Percentiles rank a stretch among this genome's conserved stretches.
phyloP scores from a whole-genome alignment of 2,888 invertebrate genomes.

The Phasia obesa region DNA sequence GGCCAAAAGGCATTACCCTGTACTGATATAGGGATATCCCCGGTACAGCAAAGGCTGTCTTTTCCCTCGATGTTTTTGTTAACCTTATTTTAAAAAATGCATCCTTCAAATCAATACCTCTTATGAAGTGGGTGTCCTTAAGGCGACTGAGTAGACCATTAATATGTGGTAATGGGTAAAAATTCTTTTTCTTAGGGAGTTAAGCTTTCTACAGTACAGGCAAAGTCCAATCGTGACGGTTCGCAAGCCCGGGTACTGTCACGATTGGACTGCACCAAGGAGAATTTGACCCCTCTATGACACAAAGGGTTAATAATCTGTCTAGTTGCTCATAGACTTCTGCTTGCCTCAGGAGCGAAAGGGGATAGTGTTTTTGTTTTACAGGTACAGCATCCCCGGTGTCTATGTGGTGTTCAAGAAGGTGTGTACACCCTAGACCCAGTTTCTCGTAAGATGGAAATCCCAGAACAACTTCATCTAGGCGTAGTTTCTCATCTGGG shows the following conservation, averaged over 20 bases:
- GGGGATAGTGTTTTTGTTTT: conserved; percentile 15
- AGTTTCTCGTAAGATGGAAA: no score
- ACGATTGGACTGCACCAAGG: conserved; percentile 51
- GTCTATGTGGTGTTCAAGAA: no score
- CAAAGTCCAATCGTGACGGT: conserved; percentile 61
- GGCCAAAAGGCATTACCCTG: conserved; percentile 70
- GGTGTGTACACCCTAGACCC: no score
- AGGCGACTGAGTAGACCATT: no score
- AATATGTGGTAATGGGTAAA: conserved; percentile 39
- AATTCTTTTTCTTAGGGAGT: conserved; percentile 52
- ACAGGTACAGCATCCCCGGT: no score
- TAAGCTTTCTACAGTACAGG: conserved; percentile 56
- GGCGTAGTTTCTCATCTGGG: conserved; percentile 30
- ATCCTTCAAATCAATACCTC: conserved; percentile 57
- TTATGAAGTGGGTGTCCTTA: conserved; percentile 59
- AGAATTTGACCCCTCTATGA: conserved; percentile 52
- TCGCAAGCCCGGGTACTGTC: conserved; percentile 29
- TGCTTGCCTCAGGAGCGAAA: conserved; percentile 56
- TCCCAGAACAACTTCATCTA: no score
- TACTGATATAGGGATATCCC: conserved; percentile 58
- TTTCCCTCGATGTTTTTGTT: conserved; percentile 41
- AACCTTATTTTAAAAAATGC: conserved; percentile 56
- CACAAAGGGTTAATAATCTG: conserved; percentile 38
- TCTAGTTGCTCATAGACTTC: conserved; percentile 55
- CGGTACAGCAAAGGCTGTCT: conserved; percentile 75